Evolutionary conservation across 2,888 invertebrate genomes (phyloP).

Genomic region (Hypomecis punctinalis): DNA sequence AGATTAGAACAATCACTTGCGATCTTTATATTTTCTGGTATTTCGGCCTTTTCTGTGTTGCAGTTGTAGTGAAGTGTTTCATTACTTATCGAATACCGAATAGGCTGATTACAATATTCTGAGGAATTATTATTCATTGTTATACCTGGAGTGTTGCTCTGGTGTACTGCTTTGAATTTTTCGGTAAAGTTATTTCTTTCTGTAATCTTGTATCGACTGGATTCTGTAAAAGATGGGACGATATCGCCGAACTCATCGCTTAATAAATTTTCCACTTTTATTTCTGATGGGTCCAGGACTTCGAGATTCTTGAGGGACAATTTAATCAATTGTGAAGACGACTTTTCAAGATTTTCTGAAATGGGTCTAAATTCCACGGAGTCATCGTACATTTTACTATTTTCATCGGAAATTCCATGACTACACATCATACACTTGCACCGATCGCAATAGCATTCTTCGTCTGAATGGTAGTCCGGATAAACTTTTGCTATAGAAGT

Average conservation of each 20-base stretch:
- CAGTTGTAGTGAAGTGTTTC: background rate
- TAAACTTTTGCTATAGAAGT: slow-evolving; percentile 47
- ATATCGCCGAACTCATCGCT: background rate
- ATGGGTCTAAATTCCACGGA: slow-evolving; percentile 17
- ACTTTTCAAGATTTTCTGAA: background rate
- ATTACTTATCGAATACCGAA: background rate
- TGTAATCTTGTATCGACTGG: background rate
- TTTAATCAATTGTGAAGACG: background rate
- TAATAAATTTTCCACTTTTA: background rate
- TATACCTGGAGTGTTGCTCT: background rate
- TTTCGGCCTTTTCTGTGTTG: background rate
- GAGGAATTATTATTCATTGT: background rate
- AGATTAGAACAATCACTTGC: slow-evolving; percentile 17
- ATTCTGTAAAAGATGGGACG: background rate
- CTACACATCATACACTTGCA: slow-evolving; percentile 58
- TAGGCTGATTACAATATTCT: background rate
- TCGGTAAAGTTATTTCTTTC: background rate
- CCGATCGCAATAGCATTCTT: slow-evolving; percentile 47
- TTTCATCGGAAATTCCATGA: background rate
- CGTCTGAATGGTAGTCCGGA: slow-evolving; percentile 27
- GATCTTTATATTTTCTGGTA: background rate
- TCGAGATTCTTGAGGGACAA: background rate
- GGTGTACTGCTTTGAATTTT: background rate
- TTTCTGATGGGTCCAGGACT: background rate
- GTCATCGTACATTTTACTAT: background rate